phyloP scores from a whole-genome alignment of 2,113 vertebrate species.

The Mustela nigripes region DNA sequence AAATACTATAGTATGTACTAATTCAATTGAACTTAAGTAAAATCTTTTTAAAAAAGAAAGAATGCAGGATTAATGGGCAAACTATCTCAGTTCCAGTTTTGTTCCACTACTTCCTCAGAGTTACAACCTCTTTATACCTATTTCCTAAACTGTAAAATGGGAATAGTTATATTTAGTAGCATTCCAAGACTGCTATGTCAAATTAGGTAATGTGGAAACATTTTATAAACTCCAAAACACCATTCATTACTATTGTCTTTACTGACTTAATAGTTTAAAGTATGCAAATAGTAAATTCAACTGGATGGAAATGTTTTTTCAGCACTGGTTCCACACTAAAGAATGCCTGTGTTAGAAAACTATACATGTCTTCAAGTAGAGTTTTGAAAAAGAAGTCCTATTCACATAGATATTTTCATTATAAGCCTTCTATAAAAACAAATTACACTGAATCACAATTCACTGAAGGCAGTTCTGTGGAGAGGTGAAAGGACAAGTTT shows the following conservation, averaged over 20 bases:
- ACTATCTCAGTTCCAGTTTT: conserved; percentile 5
- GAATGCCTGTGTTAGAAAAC: conserved; percentile 23
- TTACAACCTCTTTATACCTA: neutral
- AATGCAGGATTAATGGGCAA: neutral
- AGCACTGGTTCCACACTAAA: conserved; percentile 23
- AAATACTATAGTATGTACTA: neutral
- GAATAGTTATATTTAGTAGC: conserved; percentile 17
- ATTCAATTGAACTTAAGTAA: neutral
- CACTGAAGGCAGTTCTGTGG: conserved; percentile 2
- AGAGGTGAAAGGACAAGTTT: conserved; percentile 45
- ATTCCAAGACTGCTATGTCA: neutral
- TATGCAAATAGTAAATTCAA: conserved; percentile 15
- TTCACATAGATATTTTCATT: conserved; percentile 24
- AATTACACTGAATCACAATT: conserved; percentile 45
- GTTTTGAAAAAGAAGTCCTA: conserved; percentile 36
- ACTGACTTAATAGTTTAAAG: neutral
- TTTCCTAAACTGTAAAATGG: conserved; percentile 35
- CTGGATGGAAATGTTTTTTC: conserved; percentile 36
- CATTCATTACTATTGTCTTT: neutral
- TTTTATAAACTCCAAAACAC: conserved; percentile 49
- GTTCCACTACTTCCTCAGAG: neutral
- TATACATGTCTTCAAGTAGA: conserved; percentile 27
- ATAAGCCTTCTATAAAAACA: neutral
- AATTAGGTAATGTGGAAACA: conserved; percentile 21
- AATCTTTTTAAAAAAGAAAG: neutral